Conservation (phyloP, 2,888 invertebrate species). For the Torymus aiolomorphi region DNA sequence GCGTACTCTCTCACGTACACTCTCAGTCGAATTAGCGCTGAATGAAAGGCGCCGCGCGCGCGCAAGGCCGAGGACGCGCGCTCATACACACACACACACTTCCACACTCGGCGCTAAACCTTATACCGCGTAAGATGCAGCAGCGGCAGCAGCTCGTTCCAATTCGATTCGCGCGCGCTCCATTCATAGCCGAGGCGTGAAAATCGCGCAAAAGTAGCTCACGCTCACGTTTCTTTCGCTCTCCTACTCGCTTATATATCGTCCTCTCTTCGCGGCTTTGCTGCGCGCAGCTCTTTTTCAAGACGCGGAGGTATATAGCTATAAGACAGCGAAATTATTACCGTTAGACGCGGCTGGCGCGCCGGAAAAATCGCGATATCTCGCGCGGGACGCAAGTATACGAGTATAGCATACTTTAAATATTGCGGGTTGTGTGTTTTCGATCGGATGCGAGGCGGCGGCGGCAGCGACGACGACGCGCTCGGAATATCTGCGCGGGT, state of each 20-base stretch:
- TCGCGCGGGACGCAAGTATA: conserved; percentile 22
- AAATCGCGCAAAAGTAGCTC: conserved; percentile 37
- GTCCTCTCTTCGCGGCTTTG: background rate
- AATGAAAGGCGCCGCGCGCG: conserved; percentile 39
- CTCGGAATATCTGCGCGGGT: no score
- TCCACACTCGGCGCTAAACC: no score
- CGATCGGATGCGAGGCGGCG: no score
- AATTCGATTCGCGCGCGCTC: conserved; percentile 26
- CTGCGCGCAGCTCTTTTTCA: background rate
- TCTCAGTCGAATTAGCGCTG: conserved; percentile 18
- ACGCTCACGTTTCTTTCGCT: background rate
- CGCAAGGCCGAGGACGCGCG: conserved; percentile 44
- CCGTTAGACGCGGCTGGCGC: conserved; percentile 13
- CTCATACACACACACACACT: background rate
- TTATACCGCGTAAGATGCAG: no score
- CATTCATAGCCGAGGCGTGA: conserved; percentile 40
- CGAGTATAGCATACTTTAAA: conserved; percentile 9
- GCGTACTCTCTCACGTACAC: background rate
- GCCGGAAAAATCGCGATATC: conserved; percentile 22
- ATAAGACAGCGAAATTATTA: conserved; percentile 26
- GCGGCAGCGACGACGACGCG: no score
- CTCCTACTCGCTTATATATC: background rate
- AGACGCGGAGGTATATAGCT: no score
- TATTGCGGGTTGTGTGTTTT: no score
- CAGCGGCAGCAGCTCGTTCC: conserved; percentile 11